Evolutionary conservation across 2,888 invertebrate species (phyloP).

Genomic region (Heliconius cydno): DNA sequence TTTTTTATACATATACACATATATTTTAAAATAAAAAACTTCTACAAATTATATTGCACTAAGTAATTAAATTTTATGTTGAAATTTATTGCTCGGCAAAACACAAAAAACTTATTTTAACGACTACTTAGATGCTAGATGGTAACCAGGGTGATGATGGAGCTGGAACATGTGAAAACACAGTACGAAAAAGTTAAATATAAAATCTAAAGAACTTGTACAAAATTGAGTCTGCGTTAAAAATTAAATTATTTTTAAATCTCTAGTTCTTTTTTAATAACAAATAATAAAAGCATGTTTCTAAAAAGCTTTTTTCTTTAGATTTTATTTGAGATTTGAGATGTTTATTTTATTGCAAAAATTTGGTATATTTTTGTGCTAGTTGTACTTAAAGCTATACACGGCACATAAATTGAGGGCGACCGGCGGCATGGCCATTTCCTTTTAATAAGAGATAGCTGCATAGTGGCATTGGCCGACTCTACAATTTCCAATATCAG

Average conservation of each 20-base stretch:
- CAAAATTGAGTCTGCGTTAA: too few relatives aligned
- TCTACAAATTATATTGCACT: not conserved
- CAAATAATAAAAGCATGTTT: too few relatives aligned
- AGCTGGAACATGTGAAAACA: too few relatives aligned
- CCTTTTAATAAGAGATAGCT: constrained; percentile 33
- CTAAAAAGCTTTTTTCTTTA: too few relatives aligned
- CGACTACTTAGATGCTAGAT: too few relatives aligned
- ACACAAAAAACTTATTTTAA: too few relatives aligned
- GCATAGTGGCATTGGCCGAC: not conserved
- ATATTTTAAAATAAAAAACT: not conserved
- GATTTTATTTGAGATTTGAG: not conserved
- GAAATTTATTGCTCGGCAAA: too few relatives aligned
- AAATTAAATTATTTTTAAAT: too few relatives aligned
- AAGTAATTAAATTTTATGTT: not conserved
- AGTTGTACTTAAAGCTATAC: not conserved
- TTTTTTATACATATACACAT: not conserved
- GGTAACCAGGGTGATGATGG: too few relatives aligned
- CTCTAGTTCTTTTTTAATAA: too few relatives aligned
- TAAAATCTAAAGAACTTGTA: too few relatives aligned
- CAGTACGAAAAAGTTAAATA: too few relatives aligned
- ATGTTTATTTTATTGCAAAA: not conserved
- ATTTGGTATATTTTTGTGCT: not conserved
- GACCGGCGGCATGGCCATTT: constrained; percentile 26
- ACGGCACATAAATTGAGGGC: constrained; percentile 21
- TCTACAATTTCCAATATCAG: not conserved